Conservation (phyloP, 2,113 vertebrate genomes). For the Probosciger aterrimus region DNA sequence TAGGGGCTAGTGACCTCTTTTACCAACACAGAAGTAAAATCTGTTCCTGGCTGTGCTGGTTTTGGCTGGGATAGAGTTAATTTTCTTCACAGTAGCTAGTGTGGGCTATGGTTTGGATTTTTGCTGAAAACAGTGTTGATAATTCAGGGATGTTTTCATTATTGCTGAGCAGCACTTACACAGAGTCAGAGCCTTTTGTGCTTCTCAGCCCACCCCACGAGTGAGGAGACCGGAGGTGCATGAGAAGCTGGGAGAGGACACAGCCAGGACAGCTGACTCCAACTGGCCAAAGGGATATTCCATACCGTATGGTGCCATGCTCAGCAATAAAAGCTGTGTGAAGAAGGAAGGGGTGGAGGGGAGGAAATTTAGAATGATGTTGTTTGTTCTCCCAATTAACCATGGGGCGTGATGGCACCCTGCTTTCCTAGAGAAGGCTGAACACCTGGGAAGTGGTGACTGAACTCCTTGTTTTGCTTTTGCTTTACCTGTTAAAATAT, state of each 20-base stretch:
- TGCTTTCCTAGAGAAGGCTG: neutral
- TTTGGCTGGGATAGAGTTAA: neutral
- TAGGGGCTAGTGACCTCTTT: neutral
- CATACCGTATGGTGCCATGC: accelerated
- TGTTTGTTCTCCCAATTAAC: neutral
- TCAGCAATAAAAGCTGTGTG: neutral
- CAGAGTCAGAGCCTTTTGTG: neutral
- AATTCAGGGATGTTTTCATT: accelerated
- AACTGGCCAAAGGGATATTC: neutral
- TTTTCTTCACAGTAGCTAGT: neutral
- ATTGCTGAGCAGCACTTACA: neutral
- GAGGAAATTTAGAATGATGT: accelerated
- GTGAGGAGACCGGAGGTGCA: accelerated
- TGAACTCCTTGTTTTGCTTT: neutral
- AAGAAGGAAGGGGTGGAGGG: neutral
- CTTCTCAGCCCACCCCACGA: neutral
- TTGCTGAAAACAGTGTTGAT: neutral
- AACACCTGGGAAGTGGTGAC: neutral
- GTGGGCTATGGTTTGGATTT: neutral
- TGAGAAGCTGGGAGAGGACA: neutral
- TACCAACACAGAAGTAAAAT: neutral
- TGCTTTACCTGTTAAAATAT: neutral
- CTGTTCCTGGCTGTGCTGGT: neutral
- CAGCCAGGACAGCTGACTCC: neutral
- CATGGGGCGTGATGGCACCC: accelerated